Evolutionary conservation across 2,888 invertebrate species (phyloP), one percentile per base, ranked within the genome.

Genomic region (Melanchra persicariae): DNA sequence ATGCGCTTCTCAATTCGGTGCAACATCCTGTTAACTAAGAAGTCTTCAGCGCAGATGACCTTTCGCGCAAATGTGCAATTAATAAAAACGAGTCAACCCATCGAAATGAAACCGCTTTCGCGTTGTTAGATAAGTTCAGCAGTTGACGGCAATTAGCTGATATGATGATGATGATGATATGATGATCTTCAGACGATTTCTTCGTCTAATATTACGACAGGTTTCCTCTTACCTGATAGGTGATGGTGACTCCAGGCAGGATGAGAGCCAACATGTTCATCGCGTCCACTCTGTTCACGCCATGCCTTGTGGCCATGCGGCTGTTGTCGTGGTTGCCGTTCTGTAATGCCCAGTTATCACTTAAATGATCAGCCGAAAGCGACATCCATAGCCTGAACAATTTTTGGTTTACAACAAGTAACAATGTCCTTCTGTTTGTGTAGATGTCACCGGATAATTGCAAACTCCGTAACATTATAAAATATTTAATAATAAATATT

Each of bases 191-290:
- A 30, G 17, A 19, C 1, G 19, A 52, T 2, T 26, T 7, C 7
- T 52, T 52, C 17, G 9, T 26, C 52, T 54, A 49, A 19, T 10
- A 30, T 9, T 54, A 19, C 30, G 19, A 55, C n/a, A 34, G 12
- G 5, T n/a, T 37, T 7, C 22, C 15, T 22, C 15, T 55, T 76
- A 96, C 97, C 93, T 99, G 98, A 91, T 99, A 99, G 0, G 98
- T 98, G 71, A 98, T 96, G 5, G 98, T 97, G 6, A 98, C 97
- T 43, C 99, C 99, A 0, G 98, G 98, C 47, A 99, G 93, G 15
- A 98, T 96, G 85, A 98, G 95, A 37, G 97, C 96, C 65, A 99
- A 88, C 97, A 98, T 98, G 91, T 98, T 98, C 94, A 98, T 96
- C 5, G 97, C 97, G 88, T 98, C 98, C 0, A 97, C 96, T 78